These are phyloP conservation scores for Melanotaenia duboulayi DNA, from an alignment of 2,113 vertebrate species.

Conservation along the genomic window DNA sequence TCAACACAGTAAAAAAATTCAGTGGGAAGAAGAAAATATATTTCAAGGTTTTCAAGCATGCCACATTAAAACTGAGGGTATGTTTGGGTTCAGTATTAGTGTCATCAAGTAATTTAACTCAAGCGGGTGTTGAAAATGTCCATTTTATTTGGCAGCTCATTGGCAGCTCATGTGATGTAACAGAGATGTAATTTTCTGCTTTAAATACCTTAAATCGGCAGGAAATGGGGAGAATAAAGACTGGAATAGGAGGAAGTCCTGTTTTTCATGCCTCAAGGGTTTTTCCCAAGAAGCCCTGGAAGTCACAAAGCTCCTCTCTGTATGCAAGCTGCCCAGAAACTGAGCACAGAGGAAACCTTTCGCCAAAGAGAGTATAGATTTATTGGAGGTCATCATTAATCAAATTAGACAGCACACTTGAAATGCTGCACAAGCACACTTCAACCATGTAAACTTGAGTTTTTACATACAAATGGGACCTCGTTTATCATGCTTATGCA, in stretches of 20 bases:
- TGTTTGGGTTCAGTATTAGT: too few relatives aligned
- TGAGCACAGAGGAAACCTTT: conserved; percentile 47
- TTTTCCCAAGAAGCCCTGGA: conserved; percentile 54
- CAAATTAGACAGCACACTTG: conserved; percentile 30
- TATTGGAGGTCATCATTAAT: conserved; percentile 47
- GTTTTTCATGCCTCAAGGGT: conserved; percentile 71
- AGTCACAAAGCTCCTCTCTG: conserved; percentile 62
- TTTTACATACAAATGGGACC: not conserved
- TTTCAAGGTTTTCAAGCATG: too few relatives aligned
- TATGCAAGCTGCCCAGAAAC: conserved; percentile 9
- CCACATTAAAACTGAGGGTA: too few relatives aligned
- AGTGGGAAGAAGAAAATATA: too few relatives aligned
- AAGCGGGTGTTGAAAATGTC: too few relatives aligned
- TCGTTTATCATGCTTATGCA: too few relatives aligned
- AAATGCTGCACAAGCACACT: conserved; percentile 34
- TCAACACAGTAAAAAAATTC: too few relatives aligned
- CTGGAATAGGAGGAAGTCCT: conserved; percentile 68
- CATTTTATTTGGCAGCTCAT: not conserved
- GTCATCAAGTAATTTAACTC: too few relatives aligned
- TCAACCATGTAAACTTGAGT: conserved; percentile 34
- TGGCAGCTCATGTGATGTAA: conserved; percentile 6
- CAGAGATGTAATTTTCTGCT: conserved; percentile 25
- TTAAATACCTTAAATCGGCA: conserved; percentile 12
- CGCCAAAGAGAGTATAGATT: conserved; percentile 36
- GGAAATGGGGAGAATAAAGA: conserved; percentile 35